phyloP scores from a whole-genome alignment of 2,113 vertebrate genomes.

The Triplophysa dalaica region DNA sequence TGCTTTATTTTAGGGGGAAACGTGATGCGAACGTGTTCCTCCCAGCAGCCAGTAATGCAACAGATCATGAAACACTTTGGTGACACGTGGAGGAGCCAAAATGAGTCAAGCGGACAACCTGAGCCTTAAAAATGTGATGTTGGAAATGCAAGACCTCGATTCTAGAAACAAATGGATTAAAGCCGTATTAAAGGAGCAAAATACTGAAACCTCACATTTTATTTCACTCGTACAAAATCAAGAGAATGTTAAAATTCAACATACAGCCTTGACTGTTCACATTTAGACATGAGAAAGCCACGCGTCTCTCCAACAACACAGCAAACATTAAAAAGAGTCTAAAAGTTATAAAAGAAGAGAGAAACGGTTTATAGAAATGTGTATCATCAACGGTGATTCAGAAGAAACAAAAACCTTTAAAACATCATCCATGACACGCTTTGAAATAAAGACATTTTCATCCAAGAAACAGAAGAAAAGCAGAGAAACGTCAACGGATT shows the following conservation, averaged over 20 bases:
- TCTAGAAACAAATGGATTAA: background rate
- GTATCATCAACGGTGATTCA: conserved; percentile 1
- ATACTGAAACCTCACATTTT: conserved; percentile 76
- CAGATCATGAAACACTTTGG: too few relatives aligned
- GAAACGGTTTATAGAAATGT: conserved; percentile 41
- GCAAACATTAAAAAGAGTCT: conserved; percentile 72
- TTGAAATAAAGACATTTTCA: background rate
- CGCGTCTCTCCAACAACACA: conserved; percentile 54
- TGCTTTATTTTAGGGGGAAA: too few relatives aligned
- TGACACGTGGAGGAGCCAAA: too few relatives aligned
- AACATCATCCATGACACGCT: background rate
- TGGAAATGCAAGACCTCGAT: background rate
- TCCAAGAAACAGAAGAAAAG: background rate
- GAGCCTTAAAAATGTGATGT: background rate
- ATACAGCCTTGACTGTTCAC: conserved; percentile 70
- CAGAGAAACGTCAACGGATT: background rate
- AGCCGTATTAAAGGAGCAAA: background rate
- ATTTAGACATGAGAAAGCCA: conserved; percentile 62
- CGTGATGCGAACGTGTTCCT: too few relatives aligned
- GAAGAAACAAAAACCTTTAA: background rate
- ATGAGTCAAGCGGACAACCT: too few relatives aligned
- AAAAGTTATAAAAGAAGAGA: conserved; percentile 59
- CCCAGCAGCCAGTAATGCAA: too few relatives aligned
- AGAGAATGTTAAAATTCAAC: conserved; percentile 80
- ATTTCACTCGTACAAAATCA: conserved; percentile 83